Base-by-base conservation (phyloP, 2,888 invertebrate species). In the Machimus rusticus region DNA sequence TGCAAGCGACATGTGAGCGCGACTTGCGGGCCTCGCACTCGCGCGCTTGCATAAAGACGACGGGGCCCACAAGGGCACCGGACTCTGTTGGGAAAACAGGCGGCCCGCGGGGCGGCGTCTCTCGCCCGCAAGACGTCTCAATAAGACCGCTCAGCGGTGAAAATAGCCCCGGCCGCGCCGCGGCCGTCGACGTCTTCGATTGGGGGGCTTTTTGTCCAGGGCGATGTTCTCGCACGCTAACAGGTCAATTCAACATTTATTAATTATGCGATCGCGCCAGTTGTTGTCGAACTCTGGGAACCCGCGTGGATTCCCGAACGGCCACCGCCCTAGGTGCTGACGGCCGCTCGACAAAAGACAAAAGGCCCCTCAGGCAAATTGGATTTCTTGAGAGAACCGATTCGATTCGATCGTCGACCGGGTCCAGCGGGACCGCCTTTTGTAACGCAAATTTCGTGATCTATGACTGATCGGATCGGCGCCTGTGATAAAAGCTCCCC, bases 1-100 rank as follows among this genome's bases (percentile, higher is more conserved):
- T 81, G 51, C 51, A 81, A 51, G 81, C 81, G 81, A 81, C 81
- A 81, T 55, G 81, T 66, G 66, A 66, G 66, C 66, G 66, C 66
- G 66, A 66, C 19, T 66, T 3, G 8, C 9, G 66, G 12, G 66
- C 23, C 23, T 57, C 57, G 23, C 57, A 57, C 19, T 57, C 57
- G 57, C 57, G 2, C 46, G 14, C 43, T 46, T 66, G 66, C 66
- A 66, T 19, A 66, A 66, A 66, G 66, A 19, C 66, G 66, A 19
- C 66, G 66, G 23, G 12, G 23, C 6, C 9, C 66, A 28, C 28
- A 66, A 66, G 66, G 66, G 57, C 57, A 57, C 57, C 57, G 57
- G 57, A 57, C 57, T 57, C n/a, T 23, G 57, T 57, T 57, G 57
- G 23, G 66, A 66, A 66, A 66, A 28, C 28, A 23, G 12, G 57